Percentiles rank a stretch among this genome's conserved stretches.
Evolutionary conservation across 2,888 invertebrate genomes (phyloP).

Genomic region (Drosophila maculinotata): DNA sequence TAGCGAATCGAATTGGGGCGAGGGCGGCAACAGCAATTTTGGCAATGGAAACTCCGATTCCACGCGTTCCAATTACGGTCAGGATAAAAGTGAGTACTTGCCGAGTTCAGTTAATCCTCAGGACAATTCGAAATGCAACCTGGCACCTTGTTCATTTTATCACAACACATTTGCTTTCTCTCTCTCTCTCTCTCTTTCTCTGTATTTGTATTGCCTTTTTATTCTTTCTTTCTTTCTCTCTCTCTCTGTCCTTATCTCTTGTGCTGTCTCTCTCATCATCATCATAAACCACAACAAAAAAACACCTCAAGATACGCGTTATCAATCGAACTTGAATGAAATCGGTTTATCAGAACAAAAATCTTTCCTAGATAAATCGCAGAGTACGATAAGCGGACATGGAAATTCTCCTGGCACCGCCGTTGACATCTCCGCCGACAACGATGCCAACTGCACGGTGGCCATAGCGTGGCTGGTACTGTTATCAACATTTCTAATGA

Average conservation of each 20-base stretch:
- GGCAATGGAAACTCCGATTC: slow-evolving; percentile 75
- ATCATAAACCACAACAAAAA: slow-evolving; percentile 20
- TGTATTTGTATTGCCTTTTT: slow-evolving; percentile 6
- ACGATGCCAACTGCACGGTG: slow-evolving; percentile 38
- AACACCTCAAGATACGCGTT: slow-evolving; percentile 87
- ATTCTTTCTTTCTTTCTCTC: slow-evolving; percentile 6
- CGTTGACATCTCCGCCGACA: slow-evolving; percentile 45
- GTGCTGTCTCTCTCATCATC: slow-evolving; percentile 26
- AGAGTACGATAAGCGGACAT: slow-evolving; percentile 63
- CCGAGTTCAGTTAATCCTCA: slow-evolving; percentile 7
- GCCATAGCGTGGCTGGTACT: slow-evolving; percentile 63
- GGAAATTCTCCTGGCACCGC: slow-evolving; percentile 57
- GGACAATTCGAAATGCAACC: neutral
- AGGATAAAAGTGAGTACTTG: slow-evolving; percentile 82
- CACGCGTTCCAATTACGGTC: slow-evolving; percentile 72
- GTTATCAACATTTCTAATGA: slow-evolving; percentile 39
- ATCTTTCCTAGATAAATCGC: slow-evolving; percentile 84
- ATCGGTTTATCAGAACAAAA: slow-evolving; percentile 92
- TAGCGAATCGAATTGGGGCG: slow-evolving; percentile 81
- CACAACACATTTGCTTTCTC: slow-evolving; percentile 18
- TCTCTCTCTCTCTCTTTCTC: neutral
- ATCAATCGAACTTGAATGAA: slow-evolving; percentile 91
- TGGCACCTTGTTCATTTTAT: slow-evolving; percentile 36
- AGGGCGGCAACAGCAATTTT: slow-evolving; percentile 59
- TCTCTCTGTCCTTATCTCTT: slow-evolving; percentile 21